Evolutionary conservation across 2,797 vertebrate genomes (phyloP), one percentile per base, ranked within the genome.

Genomic region (Geotrypetes seraphini): DNA sequence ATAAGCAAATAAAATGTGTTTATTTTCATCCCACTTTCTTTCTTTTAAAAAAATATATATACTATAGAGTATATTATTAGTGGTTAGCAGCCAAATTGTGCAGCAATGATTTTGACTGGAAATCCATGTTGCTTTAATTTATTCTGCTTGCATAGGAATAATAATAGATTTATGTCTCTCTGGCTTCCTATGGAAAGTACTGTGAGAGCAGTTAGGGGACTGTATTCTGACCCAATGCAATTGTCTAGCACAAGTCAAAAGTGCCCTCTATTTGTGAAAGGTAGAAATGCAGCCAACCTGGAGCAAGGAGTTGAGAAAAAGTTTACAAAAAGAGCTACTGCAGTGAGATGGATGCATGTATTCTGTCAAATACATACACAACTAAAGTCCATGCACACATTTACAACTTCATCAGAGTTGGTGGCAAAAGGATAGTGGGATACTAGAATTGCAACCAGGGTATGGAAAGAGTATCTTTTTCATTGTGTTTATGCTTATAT

Each of bases 221-320:
- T 11, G 5, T 24, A 25, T 29, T 20, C 39, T 33, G 43, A 43
- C 48, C 25, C 6, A 15, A n/a, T n/a, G 0, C 22, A 26, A 24
- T 22, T 24, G 46, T 69, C 35, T 60, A 68, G 49, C 53, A 60
- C 57, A 66, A 75, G 72, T 73, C 81, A 58, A 81, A 84, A 84
- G 82, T 77, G 81, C 83, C 84, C 85, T 81, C 86, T 83, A 81
- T 78, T 58, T 71, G 79, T 54, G 55, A 57, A 28, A 71, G 43
- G 42, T n/a, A 57, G 80, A 75, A 83, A 50, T 77, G 71, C 69
- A 77, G 17, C 45, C n/a, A n/a, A n/a, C n/a, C n/a, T 7, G 40
- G 31, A 36, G 39, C 21, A 39, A 27, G n/a, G 27, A 15, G 8
- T 18, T 10, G 2, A 30, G 18, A 23, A 12, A 12, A 14, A 22